A percentile compares a stretch with the other conserved stretches of the same genome.
These are phyloP conservation scores for Drosophila seguyi DNA, from an alignment of 1,140 invertebrate genomes.

Conservation along the genomic window DNA sequence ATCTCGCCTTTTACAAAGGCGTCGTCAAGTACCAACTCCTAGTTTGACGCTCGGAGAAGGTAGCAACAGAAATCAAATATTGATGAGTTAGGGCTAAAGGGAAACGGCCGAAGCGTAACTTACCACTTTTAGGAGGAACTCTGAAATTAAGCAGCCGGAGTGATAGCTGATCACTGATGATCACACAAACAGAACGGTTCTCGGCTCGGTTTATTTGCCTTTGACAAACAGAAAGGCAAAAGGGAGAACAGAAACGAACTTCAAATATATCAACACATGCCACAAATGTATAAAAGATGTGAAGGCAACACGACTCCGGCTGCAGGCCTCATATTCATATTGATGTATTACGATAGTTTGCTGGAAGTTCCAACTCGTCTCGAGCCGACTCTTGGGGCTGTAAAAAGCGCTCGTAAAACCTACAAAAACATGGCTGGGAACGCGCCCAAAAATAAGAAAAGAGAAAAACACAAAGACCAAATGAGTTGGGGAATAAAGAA, in stretches of 20 bases:
- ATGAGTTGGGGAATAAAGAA: constrained; percentile 33
- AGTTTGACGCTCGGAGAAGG: constrained; percentile 1
- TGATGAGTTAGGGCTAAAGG: constrained; percentile 42
- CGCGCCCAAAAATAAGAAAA: constrained; percentile 25
- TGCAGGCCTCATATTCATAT: constrained; percentile 72
- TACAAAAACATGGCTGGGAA: constrained; percentile 65
- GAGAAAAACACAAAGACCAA: constrained; percentile 35
- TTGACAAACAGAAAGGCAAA: constrained; percentile 63
- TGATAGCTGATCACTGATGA: constrained; percentile 38
- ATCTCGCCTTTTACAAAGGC: background rate
- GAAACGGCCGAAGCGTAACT: constrained; percentile 28
- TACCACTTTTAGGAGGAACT: constrained; percentile 33
- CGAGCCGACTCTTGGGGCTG: constrained; percentile 28
- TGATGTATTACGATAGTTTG: constrained; percentile 77
- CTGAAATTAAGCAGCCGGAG: constrained; percentile 35
- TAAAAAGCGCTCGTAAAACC: constrained; percentile 68
- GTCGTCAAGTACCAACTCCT: background rate
- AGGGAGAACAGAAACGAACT: constrained; percentile 57
- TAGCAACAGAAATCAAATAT: constrained; percentile 40
- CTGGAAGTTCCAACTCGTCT: constrained; percentile 49
- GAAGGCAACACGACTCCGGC: constrained; percentile 28
- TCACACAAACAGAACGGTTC: constrained; percentile 52
- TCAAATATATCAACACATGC: constrained; percentile 79
- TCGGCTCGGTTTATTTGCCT: constrained; percentile 57
- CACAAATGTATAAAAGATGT: constrained; percentile 44